Evolutionary conservation across 2,797 vertebrate genomes (phyloP).

Genomic region (Onychomys torridus): DNA sequence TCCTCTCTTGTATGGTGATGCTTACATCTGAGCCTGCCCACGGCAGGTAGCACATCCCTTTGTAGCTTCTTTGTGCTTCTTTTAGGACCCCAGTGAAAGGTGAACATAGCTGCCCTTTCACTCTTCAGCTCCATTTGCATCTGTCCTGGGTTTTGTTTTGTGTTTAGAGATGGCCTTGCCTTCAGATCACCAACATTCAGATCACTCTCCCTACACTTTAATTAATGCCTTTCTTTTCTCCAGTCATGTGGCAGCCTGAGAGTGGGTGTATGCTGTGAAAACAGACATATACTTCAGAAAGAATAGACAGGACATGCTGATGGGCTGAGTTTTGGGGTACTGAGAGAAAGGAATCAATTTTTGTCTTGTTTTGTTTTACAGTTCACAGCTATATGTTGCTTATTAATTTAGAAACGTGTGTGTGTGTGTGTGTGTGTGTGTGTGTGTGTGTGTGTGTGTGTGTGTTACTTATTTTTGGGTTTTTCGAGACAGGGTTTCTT

Average conservation of each 20-base stretch:
- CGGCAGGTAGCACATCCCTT: rapidly evolving
- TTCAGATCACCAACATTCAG: neutral
- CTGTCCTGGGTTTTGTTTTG: neutral
- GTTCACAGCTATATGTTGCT: neutral
- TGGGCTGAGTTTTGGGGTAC: neutral
- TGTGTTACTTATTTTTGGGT: neutral
- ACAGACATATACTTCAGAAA: neutral
- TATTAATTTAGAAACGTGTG: neutral
- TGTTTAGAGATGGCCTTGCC: neutral
- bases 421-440: too few relatives aligned
- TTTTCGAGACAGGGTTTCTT: too few relatives aligned
- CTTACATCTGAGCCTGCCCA: rapidly evolving
- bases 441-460: too few relatives aligned
- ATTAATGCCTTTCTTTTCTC: neutral
- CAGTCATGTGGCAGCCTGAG: neutral
- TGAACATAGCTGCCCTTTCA: neutral
- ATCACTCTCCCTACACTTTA: neutral
- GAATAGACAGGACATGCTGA: too few relatives aligned
- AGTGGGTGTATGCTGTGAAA: neutral
- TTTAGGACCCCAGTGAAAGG: neutral
- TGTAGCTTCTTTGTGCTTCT: neutral
- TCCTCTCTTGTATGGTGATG: rapidly evolving
- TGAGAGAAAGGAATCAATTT: neutral
- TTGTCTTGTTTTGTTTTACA: neutral
- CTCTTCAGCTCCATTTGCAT: neutral